phyloP scores from a whole-genome alignment of 2,888 invertebrate genomes.

The Orthonevra nobilis region DNA sequence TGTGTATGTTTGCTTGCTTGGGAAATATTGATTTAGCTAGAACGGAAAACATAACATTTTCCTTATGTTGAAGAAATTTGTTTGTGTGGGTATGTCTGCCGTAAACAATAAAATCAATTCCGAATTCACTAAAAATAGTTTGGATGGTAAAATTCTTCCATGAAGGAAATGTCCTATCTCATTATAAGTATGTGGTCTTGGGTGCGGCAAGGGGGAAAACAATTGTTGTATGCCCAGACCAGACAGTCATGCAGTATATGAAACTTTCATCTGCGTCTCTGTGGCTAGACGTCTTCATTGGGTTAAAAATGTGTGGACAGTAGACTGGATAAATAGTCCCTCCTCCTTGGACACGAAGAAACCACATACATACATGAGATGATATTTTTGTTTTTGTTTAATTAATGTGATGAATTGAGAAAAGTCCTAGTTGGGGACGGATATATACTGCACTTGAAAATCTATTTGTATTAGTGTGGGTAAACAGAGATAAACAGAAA shows the following conservation, averaged over 20 bases:
- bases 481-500: no score
- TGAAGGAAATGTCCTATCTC: background rate
- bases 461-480: no score
- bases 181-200: background rate
- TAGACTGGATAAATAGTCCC: constrained; percentile 15
- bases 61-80: no score
- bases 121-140: constrained; percentile 3
- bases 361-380: background rate
- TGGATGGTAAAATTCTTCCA: no score
- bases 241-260: constrained; percentile 35
- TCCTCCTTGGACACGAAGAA: background rate
- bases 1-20: constrained; percentile 14
- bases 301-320: background rate
- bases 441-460: no score
- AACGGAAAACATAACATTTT: constrained; percentile 14
- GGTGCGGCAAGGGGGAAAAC: constrained; percentile 1
- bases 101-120: constrained; percentile 38
- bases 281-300: constrained; percentile 37
- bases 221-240: background rate
- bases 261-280: constrained; percentile 37
- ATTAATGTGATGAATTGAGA: constrained; percentile 22
- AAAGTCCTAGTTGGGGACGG: constrained; percentile 20
- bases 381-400: background rate
- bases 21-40: constrained; percentile 23
- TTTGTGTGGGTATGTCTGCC: constrained; percentile 8